phyloP scores from a whole-genome alignment of 1,140 invertebrate species.

The Neodiprion virginianus region DNA sequence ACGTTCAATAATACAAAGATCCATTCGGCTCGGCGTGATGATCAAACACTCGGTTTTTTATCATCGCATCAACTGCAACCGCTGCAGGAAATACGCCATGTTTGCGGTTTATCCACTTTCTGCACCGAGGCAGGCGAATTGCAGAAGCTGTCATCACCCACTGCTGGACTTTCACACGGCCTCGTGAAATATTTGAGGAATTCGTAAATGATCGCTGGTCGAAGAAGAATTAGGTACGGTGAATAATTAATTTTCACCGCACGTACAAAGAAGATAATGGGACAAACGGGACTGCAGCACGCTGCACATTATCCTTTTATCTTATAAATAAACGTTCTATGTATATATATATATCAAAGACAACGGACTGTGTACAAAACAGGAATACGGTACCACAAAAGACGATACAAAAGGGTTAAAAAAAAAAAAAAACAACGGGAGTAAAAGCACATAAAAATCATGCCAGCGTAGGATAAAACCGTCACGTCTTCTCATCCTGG shows the following conservation, averaged over 20 bases:
- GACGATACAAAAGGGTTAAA: not conserved
- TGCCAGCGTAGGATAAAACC: not conserved
- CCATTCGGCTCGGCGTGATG: too few species aligned
- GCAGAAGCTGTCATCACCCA: not conserved
- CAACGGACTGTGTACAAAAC: not conserved
- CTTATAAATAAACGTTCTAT: not conserved
- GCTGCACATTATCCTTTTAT: not conserved
- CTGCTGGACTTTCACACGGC: not conserved
- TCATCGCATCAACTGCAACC: too few species aligned
- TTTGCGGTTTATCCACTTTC: not conserved
- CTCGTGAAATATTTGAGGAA: not conserved
- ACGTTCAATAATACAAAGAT: too few species aligned
- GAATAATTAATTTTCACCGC: not conserved
- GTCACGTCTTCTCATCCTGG: not conserved
- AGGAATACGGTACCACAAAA: not conserved
- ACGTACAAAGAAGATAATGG: not conserved
- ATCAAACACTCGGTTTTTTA: too few species aligned
- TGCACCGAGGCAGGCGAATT: not conserved
- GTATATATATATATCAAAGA: not conserved
- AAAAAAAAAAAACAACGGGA: not conserved
- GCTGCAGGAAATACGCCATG: too few species aligned
- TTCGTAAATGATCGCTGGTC: not conserved
- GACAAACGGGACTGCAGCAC: not conserved
- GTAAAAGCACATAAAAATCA: not conserved
- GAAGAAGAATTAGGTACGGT: not conserved